These are phyloP conservation scores for Sisor rabdophorus DNA, from an alignment of 2,113 vertebrate species.

Conservation along the genomic window DNA sequence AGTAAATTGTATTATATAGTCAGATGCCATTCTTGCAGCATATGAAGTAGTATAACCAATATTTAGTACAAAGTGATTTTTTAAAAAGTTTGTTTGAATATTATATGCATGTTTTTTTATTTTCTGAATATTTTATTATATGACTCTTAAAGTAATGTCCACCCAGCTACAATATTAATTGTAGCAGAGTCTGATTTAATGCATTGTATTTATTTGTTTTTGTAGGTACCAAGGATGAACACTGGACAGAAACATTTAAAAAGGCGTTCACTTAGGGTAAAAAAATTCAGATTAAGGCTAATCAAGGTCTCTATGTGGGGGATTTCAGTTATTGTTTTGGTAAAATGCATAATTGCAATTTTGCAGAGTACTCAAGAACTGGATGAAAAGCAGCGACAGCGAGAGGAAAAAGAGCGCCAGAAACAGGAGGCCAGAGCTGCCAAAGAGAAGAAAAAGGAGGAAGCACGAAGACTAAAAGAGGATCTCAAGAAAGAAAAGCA, in stretches of 20 bases:
- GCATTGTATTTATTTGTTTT: background rate
- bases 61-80: too few relatives aligned
- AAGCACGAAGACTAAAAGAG: constrained; percentile 72
- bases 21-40: background rate
- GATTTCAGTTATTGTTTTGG: background rate
- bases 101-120: background rate
- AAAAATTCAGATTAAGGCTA: background rate
- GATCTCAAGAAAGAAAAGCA: constrained; percentile 79
- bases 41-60: too few relatives aligned
- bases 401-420: constrained; percentile 65
- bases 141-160: background rate
- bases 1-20: too few relatives aligned
- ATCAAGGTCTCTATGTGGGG: background rate
- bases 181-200: background rate
- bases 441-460: constrained; percentile 68
- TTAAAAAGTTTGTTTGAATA: background rate
- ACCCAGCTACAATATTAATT: background rate
- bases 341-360: background rate
- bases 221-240: constrained; percentile 58
- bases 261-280: constrained; percentile 69
- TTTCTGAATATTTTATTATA: background rate
- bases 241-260: constrained; percentile 59
- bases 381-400: constrained; percentile 68
- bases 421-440: constrained; percentile 66
- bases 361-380: constrained; percentile 69